A percentile compares a stretch with the other conserved stretches of the same genome.
These are phyloP conservation scores for Hyphantria cunea DNA, from an alignment of 1,140 invertebrate genomes.

Conservation along the genomic window DNA sequence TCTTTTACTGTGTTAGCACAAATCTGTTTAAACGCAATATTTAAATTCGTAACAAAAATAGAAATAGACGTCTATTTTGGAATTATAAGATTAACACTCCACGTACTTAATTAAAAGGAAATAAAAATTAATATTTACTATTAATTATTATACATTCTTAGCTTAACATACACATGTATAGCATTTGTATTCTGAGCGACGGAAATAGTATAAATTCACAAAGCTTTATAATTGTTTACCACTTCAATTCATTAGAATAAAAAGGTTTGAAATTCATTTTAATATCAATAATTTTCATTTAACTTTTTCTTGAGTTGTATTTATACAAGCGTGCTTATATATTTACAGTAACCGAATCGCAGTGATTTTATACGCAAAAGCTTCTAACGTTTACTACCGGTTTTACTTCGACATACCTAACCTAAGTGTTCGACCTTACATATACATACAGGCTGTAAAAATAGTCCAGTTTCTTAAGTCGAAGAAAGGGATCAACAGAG, in stretches of 20 bases:
- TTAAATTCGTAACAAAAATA: background rate
- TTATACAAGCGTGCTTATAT: slow-evolving; percentile 17
- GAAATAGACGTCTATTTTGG: slow-evolving; percentile 1
- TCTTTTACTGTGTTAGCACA: too few relatives aligned
- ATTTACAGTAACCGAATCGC: slow-evolving; percentile 23
- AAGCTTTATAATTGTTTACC: slow-evolving; percentile 7
- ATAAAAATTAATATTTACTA: slow-evolving; percentile 14
- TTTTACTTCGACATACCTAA: slow-evolving; percentile 15
- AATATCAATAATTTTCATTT: slow-evolving; percentile 5
- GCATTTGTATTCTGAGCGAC: slow-evolving; percentile 19
- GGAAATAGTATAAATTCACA: slow-evolving; percentile 18
- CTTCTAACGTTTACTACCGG: slow-evolving; percentile 21
- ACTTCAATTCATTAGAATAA: slow-evolving; percentile 15
- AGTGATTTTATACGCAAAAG: slow-evolving; percentile 24
- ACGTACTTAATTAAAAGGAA: slow-evolving; percentile 11
- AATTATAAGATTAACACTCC: slow-evolving; percentile 12
- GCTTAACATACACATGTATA: background rate
- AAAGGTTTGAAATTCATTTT: slow-evolving; percentile 9
- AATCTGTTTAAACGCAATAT: too few relatives aligned
- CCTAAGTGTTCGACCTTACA: slow-evolving; percentile 18
- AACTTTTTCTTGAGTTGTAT: background rate
- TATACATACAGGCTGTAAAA: slow-evolving; percentile 24
- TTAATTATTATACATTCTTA: slow-evolving; percentile 10
- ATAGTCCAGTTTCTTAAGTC: too few relatives aligned
- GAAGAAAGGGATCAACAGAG: too few relatives aligned